Conservation (phyloP, 1,140 invertebrate genomes). For the Drosophila virilis region DNA sequence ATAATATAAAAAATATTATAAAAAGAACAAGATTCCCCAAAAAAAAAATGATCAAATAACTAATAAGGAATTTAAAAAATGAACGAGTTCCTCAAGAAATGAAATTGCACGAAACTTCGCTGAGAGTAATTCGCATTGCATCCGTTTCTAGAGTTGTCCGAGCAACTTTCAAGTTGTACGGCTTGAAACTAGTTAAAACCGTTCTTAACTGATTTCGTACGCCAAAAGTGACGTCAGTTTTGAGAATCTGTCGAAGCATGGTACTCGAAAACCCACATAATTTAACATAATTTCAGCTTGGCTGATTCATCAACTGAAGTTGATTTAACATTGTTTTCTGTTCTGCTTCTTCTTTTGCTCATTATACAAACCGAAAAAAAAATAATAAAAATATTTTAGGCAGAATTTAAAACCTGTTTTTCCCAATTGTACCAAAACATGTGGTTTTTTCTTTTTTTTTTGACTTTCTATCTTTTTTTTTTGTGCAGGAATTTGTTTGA, state of each 20-base stretch:
- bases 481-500: neutral
- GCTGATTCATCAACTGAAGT: slow-evolving; percentile 27
- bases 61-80: no score
- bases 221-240: slow-evolving; percentile 43
- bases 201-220: slow-evolving; percentile 17
- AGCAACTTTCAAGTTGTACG: slow-evolving; percentile 3
- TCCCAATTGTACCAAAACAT: slow-evolving; percentile 7
- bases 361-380: slow-evolving; percentile 7
- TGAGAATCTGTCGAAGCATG: slow-evolving; percentile 18
- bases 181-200: slow-evolving; percentile 26
- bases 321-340: neutral
- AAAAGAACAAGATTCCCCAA: no score
- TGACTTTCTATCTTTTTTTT: neutral
- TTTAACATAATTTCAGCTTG: slow-evolving; percentile 16
- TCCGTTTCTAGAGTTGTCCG: neutral
- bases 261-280: slow-evolving; percentile 20
- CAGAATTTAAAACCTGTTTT: slow-evolving; percentile 36
- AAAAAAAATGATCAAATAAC: no score
- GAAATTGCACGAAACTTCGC: neutral
- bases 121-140: neutral
- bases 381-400: neutral
- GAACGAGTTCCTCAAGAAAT: neutral
- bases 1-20: no score
- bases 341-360: slow-evolving; percentile 4
- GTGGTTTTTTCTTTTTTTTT: slow-evolving; percentile 1